Percentiles rank a stretch among this genome's conserved stretches.
phyloP scores from a whole-genome alignment of 2,888 invertebrate species.

The Stramonita haemastoma region DNA sequence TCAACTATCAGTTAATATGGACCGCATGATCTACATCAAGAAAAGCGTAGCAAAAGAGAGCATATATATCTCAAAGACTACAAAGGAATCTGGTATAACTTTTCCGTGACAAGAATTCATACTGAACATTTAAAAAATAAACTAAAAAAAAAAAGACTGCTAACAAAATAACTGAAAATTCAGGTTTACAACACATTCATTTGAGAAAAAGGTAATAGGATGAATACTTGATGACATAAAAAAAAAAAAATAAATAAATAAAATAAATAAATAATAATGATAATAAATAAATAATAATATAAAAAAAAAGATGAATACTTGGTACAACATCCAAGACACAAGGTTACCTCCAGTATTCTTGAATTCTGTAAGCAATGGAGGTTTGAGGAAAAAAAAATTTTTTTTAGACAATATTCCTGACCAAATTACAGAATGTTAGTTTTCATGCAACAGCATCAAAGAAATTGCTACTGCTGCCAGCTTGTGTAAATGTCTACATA shows the following conservation, averaged over 20 bases:
- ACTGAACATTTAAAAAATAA: not conserved
- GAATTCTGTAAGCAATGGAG: constrained; percentile 38
- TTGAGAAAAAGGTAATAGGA: not conserved
- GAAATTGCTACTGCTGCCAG: too few relatives aligned
- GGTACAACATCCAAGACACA: not conserved
- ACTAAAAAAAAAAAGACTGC: not conserved
- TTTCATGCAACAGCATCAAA: too few relatives aligned
- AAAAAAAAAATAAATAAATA: not conserved
- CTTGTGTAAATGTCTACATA: too few relatives aligned
- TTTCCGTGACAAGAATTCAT: not conserved
- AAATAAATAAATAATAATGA: not conserved
- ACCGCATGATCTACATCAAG: too few relatives aligned
- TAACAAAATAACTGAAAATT: not conserved
- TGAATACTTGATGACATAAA: not conserved
- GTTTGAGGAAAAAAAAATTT: not conserved
- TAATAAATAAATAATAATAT: not conserved
- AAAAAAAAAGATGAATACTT: not conserved
- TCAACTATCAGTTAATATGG: too few relatives aligned
- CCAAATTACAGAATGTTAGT: too few relatives aligned
- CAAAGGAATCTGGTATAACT: not conserved
- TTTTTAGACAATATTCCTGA: too few relatives aligned
- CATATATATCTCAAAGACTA: not conserved
- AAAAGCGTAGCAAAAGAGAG: too few relatives aligned
- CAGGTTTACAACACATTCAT: not conserved
- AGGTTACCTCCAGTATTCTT: constrained; percentile 38